Evolutionary conservation across 2,888 invertebrate genomes (phyloP).

Genomic region (Drosophila imparisetae): DNA sequence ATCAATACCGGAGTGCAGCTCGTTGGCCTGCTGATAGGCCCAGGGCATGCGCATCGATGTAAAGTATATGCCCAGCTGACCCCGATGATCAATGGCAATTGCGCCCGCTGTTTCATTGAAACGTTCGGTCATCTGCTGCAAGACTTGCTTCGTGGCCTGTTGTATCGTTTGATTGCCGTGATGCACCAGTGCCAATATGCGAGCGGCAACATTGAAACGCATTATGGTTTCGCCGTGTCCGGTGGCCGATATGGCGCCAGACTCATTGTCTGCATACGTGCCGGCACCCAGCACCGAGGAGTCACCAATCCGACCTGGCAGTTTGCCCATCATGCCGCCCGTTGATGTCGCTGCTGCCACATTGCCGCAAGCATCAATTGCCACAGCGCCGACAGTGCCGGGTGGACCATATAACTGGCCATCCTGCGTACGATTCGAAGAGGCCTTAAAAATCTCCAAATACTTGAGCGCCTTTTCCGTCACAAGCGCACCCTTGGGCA

Average conservation of each 20-base stretch:
- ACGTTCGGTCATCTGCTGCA: slow-evolving; percentile 88
- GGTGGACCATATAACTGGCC: slow-evolving; percentile 22
- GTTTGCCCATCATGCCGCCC: slow-evolving; percentile 92
- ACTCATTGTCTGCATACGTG: slow-evolving; percentile 89
- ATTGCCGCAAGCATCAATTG: slow-evolving; percentile 89
- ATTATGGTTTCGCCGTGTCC: slow-evolving; percentile 93
- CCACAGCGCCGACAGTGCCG: slow-evolving; percentile 90
- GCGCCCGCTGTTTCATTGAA: slow-evolving; percentile 90
- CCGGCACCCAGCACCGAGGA: slow-evolving; percentile 90
- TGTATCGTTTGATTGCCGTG: slow-evolving; percentile 86
- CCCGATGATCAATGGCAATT: slow-evolving; percentile 88
- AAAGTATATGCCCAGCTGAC: slow-evolving; percentile 89
- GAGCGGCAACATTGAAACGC: slow-evolving; percentile 90
- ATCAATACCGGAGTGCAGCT: slow-evolving; percentile 87
- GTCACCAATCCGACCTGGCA: slow-evolving; percentile 91
- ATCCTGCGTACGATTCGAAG: neutral
- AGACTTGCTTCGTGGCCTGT: slow-evolving; percentile 87
- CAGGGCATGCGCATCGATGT: slow-evolving; percentile 89
- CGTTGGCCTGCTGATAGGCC: slow-evolving; percentile 86
- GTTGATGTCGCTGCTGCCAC: slow-evolving; percentile 93
- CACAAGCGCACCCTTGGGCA: slow-evolving; percentile 88
- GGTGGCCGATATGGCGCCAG: slow-evolving; percentile 92
- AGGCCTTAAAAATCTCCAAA: slow-evolving; percentile 84
- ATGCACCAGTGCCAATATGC: slow-evolving; percentile 88
- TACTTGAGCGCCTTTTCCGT: slow-evolving; percentile 87